These are phyloP conservation scores for Lepus europaeus DNA, from an alignment of 2,113 vertebrate genomes.

Conservation along the genomic window DNA sequence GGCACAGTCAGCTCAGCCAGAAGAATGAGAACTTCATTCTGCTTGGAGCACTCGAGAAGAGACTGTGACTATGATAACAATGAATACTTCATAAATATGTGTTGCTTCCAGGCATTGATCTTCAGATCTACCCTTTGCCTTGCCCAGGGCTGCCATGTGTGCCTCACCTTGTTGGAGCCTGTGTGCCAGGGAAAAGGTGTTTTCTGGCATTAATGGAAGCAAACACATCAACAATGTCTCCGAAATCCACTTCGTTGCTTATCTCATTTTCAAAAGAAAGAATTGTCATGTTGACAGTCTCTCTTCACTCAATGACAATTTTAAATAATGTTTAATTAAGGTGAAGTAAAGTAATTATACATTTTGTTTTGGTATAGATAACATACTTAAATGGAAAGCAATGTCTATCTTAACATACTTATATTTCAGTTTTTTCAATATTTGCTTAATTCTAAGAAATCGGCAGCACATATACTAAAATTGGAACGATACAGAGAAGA, in stretches of 20 bases:
- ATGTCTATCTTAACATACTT: neutral
- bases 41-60: neutral
- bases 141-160: neutral
- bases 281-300: neutral
- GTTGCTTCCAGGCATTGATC: neutral
- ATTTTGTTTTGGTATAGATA: constrained; percentile 26
- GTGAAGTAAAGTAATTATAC: neutral
- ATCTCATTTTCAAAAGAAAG: neutral
- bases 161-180: neutral
- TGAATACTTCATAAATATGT: neutral
- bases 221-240: neutral
- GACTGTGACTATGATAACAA: neutral
- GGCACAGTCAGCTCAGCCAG: neutral
- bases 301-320: neutral
- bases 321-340: constrained; percentile 53
- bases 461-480: too few species aligned
- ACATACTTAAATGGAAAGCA: neutral
- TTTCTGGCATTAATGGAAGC: neutral
- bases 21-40: neutral
- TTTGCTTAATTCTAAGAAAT: neutral
- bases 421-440: neutral
- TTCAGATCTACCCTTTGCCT: neutral
- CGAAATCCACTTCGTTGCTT: constrained; percentile 30
- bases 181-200: neutral
- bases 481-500: too few species aligned